Base-by-base conservation (phyloP, 1,140 invertebrate species). In the Caenorhabditis elegans region DNA sequence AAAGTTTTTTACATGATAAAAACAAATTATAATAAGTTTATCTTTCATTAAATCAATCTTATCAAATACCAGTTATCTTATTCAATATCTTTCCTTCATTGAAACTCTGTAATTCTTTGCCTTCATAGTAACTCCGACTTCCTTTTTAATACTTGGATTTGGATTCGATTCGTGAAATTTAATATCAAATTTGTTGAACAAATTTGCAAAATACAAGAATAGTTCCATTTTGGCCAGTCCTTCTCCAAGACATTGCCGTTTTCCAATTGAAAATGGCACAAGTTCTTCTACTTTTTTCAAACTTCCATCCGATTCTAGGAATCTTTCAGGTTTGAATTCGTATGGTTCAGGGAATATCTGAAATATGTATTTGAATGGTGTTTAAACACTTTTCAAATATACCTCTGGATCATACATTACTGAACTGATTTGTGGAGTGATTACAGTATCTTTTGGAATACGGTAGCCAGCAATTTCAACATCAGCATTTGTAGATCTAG, bases 191-290 rank as follows among this genome's bases (percentile, higher is more conserved):
- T 70, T 70, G 60, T 70, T 70, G 34, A 70, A 70, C 17, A 70
- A 36, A 70, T 70, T 70, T 3, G 60, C 8, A 39, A 70, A 70
- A 13, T 79, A 77, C 46, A 83, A 43, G 22, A 79, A 83, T 11
- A 83, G n/a, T 48, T 83, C 82, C 34, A 76, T 76, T 46, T 55
- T n/a, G 17, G 82, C 82, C 4, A 83, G 31, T 47, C 76, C 51
- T 46, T 83, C 82, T 3, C 82, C 82, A 10, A 79, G 78, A 79
- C 82, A 83, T 46, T 79, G 76, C 17, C 82, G 76, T 48, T 75
- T 79, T 79, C 82, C 82, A 22, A 83, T 47, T 8, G 76, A 51
- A 39, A 83, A 83, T 36, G 82, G 76, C 24, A 48, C 43, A 10
- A 77, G 46, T 19, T 77, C 76, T 31, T 51, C 46, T 10, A 79